Conservation (phyloP, 2,888 invertebrate species). For the Agriopis leucophaearia region DNA sequence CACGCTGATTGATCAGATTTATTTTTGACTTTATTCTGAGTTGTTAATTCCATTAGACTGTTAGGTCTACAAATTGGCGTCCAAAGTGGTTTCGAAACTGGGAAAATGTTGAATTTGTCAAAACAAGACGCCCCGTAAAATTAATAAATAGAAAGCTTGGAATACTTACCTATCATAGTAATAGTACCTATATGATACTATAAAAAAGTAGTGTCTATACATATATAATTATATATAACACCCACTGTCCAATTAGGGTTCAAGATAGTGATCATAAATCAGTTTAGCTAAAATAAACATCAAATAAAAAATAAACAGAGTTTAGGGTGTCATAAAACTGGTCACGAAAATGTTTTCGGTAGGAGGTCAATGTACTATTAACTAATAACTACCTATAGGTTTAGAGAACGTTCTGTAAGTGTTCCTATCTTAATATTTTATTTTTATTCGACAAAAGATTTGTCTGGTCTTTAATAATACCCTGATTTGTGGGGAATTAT, state of each 20-base stretch:
- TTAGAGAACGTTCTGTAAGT: background rate
- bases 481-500: too few relatives aligned
- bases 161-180: background rate
- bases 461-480: too few relatives aligned
- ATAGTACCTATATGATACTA: too few relatives aligned
- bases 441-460: too few relatives aligned
- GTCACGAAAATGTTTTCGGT: background rate
- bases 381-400: too few relatives aligned
- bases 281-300: constrained; percentile 14
- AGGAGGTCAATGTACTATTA: background rate
- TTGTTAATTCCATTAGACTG: background rate
- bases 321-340: constrained; percentile 10
- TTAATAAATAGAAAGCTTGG: background rate
- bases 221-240: background rate
- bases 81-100: background rate
- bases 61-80: background rate
- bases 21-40: constrained; percentile 12
- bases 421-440: background rate
- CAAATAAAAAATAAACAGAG: constrained; percentile 1
- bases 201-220: too few relatives aligned
- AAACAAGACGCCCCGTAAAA: background rate
- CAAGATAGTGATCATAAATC: constrained; percentile 16
- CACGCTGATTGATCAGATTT: constrained; percentile 25
- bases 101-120: background rate
- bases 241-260: constrained; percentile 23